phyloP scores from a whole-genome alignment of 2,797 vertebrate genomes.

The Micrastur ruficollis region DNA sequence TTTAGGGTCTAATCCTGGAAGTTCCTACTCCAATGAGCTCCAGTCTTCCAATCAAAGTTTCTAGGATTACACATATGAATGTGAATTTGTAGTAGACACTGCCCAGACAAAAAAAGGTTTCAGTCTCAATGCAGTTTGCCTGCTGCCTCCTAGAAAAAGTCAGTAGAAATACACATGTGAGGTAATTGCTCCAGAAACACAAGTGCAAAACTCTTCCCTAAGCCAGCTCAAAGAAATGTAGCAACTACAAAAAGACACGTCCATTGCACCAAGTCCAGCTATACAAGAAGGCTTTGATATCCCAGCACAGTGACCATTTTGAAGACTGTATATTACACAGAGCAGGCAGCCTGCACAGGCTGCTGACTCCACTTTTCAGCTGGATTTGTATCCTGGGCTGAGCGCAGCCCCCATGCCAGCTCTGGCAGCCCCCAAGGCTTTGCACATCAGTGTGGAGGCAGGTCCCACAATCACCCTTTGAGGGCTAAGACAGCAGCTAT shows the following conservation, averaged over 20 bases:
- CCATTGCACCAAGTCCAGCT: not conserved
- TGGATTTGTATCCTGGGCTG: not conserved
- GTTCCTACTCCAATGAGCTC: not conserved
- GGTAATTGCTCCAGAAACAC: not conserved
- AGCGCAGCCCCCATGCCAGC: not conserved
- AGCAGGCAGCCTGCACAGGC: not conserved
- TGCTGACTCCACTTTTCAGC: not conserved
- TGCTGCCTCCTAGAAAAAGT: not conserved
- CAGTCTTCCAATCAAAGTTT: conserved; percentile 6
- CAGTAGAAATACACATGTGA: not conserved
- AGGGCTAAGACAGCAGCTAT: not conserved
- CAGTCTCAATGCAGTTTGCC: not conserved
- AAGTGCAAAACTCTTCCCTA: not conserved
- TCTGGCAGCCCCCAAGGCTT: not conserved
- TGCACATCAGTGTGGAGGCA: not conserved
- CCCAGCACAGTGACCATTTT: not conserved
- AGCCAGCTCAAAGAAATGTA: not conserved
- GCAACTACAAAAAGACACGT: not conserved
- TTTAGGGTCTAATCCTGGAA: conserved; percentile 40
- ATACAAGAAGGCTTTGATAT: not conserved
- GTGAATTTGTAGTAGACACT: not conserved
- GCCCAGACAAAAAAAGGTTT: not conserved
- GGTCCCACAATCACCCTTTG: not conserved
- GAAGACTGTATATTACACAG: not conserved
- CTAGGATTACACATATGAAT: not conserved